These are phyloP conservation scores for Himalopsyche kuldschensis DNA, from an alignment of 2,888 invertebrate genomes.

Conservation along the genomic window DNA sequence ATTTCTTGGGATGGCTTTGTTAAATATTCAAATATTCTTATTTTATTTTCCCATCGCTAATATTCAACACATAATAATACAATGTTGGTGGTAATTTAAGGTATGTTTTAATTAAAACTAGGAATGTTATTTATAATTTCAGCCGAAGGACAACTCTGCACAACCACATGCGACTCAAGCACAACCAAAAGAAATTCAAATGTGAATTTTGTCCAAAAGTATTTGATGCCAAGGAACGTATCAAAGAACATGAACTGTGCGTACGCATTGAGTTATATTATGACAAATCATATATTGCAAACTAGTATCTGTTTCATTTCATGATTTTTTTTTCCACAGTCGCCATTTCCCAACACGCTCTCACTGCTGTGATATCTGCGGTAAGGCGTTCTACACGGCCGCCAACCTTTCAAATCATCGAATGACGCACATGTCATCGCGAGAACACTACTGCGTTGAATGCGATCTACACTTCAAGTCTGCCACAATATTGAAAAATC, in stretches of 20 bases:
- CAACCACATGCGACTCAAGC: constrained; percentile 28
- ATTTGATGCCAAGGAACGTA: constrained; percentile 19
- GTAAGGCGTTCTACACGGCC: constrained; percentile 22
- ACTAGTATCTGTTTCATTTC: neutral
- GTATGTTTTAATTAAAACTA: no score
- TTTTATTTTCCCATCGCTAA: no score
- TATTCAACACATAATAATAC: no score
- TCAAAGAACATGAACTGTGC: constrained; percentile 28
- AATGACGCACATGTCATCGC: constrained; percentile 7
- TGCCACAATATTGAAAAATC: constrained; percentile 16
- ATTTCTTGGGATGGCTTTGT: no score
- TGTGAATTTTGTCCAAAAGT: constrained; percentile 23
- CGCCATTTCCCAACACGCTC: constrained; percentile 6
- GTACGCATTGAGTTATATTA: neutral
- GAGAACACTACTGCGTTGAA: constrained; percentile 35
- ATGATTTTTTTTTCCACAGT: neutral
- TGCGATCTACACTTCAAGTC: constrained; percentile 33
- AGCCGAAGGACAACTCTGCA: constrained; percentile 12
- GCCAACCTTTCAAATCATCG: constrained; percentile 16
- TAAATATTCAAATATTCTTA: no score
- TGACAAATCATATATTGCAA: neutral
- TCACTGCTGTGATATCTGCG: constrained; percentile 21
- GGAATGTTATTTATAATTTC: neutral
- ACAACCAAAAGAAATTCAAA: constrained; percentile 12
- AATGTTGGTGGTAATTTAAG: no score